These are phyloP conservation scores for Ectemnius cavifrons DNA, from an alignment of 2,888 invertebrate genomes.

Conservation along the genomic window DNA sequence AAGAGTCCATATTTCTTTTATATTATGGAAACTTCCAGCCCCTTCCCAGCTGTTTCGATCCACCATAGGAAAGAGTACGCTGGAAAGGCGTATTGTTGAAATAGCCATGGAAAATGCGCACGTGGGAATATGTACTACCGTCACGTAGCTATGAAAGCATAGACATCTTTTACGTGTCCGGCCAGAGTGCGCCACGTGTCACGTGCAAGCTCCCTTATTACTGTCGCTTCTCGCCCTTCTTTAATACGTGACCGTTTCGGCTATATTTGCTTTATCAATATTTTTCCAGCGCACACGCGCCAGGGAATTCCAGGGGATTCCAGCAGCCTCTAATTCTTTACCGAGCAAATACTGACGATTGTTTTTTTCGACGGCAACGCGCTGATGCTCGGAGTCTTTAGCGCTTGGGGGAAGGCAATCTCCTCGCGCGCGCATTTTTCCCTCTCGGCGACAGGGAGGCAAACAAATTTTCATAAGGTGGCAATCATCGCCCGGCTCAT, in stretches of 20 bases:
- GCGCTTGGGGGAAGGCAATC: slow-evolving; percentile 23
- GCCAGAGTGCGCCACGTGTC: too few species aligned
- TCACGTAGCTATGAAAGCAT: slow-evolving; percentile 59
- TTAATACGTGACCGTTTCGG: slow-evolving; percentile 25
- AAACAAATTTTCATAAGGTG: slow-evolving; percentile 55
- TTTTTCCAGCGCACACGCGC: slow-evolving; percentile 20
- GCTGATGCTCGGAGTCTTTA: slow-evolving; percentile 11
- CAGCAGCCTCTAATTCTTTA: not conserved
- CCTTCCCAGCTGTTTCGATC: too few species aligned
- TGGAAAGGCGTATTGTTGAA: slow-evolving; percentile 38
- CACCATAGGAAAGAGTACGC: slow-evolving; percentile 23
- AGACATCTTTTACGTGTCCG: slow-evolving; percentile 22
- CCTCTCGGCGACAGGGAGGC: slow-evolving; percentile 12
- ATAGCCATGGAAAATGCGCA: slow-evolving; percentile 48
- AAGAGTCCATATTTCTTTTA: too few species aligned
- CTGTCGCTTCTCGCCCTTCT: slow-evolving; percentile 31
- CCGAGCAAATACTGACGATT: not conserved
- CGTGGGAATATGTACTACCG: slow-evolving; percentile 49
- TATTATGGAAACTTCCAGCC: too few species aligned
- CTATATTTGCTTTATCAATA: slow-evolving; percentile 22
- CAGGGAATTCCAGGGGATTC: too few species aligned
- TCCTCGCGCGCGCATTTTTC: slow-evolving; percentile 21
- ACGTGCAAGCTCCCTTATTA: slow-evolving; percentile 37
- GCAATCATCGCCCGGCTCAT: slow-evolving; percentile 51
- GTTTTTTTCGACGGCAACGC: not conserved